phyloP scores from a whole-genome alignment of 2,113 vertebrate species.

The Jacana jacana region DNA sequence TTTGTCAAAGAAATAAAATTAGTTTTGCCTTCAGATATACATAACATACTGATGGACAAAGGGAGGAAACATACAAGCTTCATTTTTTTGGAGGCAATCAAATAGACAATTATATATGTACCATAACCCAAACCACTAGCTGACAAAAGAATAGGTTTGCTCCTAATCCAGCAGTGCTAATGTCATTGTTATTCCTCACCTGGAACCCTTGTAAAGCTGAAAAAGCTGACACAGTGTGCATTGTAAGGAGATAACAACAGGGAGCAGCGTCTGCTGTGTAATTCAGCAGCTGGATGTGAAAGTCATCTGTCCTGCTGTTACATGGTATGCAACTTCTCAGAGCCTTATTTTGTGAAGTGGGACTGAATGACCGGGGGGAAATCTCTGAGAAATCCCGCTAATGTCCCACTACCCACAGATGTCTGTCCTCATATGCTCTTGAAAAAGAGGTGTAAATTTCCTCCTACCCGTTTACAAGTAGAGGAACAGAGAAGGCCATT shows the following conservation, averaged over 20 bases:
- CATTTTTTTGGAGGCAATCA: neutral
- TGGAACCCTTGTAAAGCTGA: neutral
- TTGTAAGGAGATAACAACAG: neutral
- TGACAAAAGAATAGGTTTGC: neutral
- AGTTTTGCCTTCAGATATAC: neutral
- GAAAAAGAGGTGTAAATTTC: neutral
- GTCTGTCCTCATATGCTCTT: neutral
- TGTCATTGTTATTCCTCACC: neutral
- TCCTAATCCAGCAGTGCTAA: neutral
- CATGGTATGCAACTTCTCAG: neutral
- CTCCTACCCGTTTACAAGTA: accelerated
- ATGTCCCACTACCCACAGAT: neutral
- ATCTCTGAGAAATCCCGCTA: neutral
- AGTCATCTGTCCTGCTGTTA: neutral
- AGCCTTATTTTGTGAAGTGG: neutral
- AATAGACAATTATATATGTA: neutral
- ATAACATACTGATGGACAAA: neutral
- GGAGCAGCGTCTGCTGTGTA: neutral
- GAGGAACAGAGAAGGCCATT: neutral
- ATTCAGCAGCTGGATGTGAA: neutral
- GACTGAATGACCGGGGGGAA: neutral
- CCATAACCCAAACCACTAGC: neutral
- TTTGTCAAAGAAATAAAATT: neutral
- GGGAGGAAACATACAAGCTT: neutral
- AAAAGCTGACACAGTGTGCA: neutral